Percentiles rank a stretch among this genome's conserved stretches.
Evolutionary conservation across 2,888 invertebrate species (phyloP).

Genomic region (Entomobrya proxima): DNA sequence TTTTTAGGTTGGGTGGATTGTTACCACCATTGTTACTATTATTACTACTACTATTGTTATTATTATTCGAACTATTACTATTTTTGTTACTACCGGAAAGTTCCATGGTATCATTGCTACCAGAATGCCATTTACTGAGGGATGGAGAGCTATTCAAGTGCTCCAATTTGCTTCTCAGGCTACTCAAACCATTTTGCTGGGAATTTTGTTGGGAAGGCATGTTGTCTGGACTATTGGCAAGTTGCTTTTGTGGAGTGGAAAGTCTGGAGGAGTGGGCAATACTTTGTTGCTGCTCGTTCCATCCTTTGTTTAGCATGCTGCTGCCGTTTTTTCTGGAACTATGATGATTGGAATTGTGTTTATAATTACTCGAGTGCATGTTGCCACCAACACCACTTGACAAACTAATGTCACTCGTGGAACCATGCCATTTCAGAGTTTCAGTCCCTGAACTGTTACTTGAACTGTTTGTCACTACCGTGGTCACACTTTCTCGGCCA

Average conservation of each 20-base stretch:
- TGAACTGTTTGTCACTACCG: slow-evolving; percentile 80
- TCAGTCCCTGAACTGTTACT: slow-evolving; percentile 84
- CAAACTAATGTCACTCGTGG: slow-evolving; percentile 85
- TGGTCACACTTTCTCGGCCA: slow-evolving; percentile 80
- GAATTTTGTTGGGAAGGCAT: slow-evolving; percentile 76
- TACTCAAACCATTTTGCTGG: slow-evolving; percentile 67
- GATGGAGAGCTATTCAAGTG: slow-evolving; percentile 58
- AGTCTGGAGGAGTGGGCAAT: slow-evolving; percentile 88
- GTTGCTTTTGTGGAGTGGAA: slow-evolving; percentile 83
- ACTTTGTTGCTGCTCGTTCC: slow-evolving; percentile 77
- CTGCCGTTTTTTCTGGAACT: slow-evolving; percentile 35
- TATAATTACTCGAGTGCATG: slow-evolving; percentile 20
- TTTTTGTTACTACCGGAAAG: slow-evolving; percentile 43
- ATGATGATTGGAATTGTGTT: background rate
- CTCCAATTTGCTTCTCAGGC: slow-evolving; percentile 69
- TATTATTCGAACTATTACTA: slow-evolving; percentile 66
- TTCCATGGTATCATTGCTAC: slow-evolving; percentile 12
- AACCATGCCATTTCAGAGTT: slow-evolving; percentile 88
- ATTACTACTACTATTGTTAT: slow-evolving; percentile 44
- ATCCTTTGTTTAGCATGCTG: slow-evolving; percentile 72
- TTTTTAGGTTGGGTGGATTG: slow-evolving; percentile 78
- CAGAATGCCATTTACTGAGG: slow-evolving; percentile 49
- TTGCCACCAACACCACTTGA: slow-evolving; percentile 76
- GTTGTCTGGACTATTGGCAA: slow-evolving; percentile 44
- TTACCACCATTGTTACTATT: slow-evolving; percentile 40